phyloP scores from a whole-genome alignment of 2,797 vertebrate species.

The Gymnopithys bicolor region DNA sequence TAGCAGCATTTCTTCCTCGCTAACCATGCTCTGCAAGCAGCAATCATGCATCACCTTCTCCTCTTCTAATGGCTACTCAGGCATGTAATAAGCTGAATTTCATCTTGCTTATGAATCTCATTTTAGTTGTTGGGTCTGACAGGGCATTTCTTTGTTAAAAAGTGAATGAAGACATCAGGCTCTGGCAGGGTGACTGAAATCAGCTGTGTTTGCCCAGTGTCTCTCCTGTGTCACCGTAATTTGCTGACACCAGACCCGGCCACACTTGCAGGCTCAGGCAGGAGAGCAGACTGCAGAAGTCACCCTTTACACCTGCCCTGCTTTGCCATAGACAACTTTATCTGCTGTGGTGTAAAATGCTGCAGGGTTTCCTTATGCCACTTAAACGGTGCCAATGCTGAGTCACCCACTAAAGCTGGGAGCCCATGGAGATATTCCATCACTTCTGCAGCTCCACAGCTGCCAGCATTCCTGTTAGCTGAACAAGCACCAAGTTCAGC shows the following conservation, averaged over 20 bases:
- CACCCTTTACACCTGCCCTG: background rate
- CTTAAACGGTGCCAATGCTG: background rate
- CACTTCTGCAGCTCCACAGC: background rate
- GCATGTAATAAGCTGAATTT: conserved; percentile 10
- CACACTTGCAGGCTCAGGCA: background rate
- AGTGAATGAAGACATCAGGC: conserved; percentile 34
- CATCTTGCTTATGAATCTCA: conserved; percentile 41
- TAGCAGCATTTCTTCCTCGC: background rate
- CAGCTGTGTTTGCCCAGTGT: background rate
- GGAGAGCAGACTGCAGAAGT: background rate
- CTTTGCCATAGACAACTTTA: conserved; percentile 30
- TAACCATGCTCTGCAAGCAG: background rate
- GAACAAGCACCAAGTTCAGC: background rate
- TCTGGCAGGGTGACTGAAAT: background rate
- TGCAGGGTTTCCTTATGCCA: background rate
- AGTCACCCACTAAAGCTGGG: background rate
- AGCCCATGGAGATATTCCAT: background rate
- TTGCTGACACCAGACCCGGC: background rate
- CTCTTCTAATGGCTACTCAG: background rate
- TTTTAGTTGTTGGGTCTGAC: conserved; percentile 17
- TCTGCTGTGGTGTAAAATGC: background rate
- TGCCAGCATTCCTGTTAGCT: background rate
- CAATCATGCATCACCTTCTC: background rate
- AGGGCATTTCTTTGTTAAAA: background rate
- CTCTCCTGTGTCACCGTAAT: conserved; percentile 12